A percentile compares a stretch with the other conserved stretches of the same genome.
These are phyloP conservation scores for Sepiola atlantica DNA, from an alignment of 2,888 invertebrate genomes.

Conservation along the genomic window DNA sequence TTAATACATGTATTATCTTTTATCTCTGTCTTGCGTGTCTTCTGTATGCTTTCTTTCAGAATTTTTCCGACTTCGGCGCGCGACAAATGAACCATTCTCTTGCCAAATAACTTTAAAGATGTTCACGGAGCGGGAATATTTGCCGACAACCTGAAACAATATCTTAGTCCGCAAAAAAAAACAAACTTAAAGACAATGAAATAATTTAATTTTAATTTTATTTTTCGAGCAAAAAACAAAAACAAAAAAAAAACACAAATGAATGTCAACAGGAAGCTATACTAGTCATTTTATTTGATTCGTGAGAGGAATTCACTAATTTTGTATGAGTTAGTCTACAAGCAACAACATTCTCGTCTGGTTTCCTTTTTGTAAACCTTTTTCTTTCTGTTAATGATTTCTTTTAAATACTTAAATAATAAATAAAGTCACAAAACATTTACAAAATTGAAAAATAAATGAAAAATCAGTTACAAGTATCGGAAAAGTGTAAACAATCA, in stretches of 20 bases:
- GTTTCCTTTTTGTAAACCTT: not conserved
- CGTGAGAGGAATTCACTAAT: slow-evolving; percentile 1
- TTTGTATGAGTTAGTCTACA: not conserved
- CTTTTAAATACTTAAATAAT: not conserved
- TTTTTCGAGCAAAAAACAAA: not conserved
- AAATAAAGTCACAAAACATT: not conserved
- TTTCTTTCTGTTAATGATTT: not conserved
- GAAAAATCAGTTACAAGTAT: not conserved
- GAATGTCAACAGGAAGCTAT: not conserved
- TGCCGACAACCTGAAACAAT: not conserved
- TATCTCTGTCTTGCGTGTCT: too few relatives aligned
- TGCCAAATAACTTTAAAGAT: too few relatives aligned
- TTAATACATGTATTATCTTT: too few relatives aligned
- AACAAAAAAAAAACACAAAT: too few relatives aligned
- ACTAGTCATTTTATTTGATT: not conserved
- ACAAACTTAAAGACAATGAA: not conserved
- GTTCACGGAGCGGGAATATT: too few relatives aligned
- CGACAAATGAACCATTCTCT: too few relatives aligned
- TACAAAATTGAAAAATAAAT: not conserved
- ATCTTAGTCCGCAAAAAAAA: too few relatives aligned
- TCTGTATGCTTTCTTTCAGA: too few relatives aligned
- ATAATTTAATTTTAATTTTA: not conserved
- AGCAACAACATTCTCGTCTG: not conserved
- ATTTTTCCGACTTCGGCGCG: too few relatives aligned
- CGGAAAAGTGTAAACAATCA: too few relatives aligned